These are phyloP conservation scores for Lepilemur septentrionalis DNA, from an alignment of 2,797 vertebrate genomes.

Conservation along the genomic window DNA sequence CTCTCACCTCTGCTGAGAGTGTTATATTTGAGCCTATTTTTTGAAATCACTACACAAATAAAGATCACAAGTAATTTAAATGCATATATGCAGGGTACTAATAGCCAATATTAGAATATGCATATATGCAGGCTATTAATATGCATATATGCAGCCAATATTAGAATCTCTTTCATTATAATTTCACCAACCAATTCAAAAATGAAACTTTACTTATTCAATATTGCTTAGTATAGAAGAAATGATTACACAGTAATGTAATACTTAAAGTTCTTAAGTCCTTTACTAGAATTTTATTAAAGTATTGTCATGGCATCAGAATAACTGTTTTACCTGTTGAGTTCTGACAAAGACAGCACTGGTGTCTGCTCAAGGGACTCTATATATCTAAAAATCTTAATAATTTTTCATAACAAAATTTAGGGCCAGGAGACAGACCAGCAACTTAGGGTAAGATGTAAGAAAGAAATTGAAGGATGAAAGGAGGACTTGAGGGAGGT, in stretches of 20 bases:
- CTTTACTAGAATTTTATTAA: conserved; percentile 37
- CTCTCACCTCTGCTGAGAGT: conserved; percentile 4
- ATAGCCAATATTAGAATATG: conserved; percentile 2
- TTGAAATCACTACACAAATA: conserved; percentile 26
- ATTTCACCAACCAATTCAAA: conserved; percentile 36
- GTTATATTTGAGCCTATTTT: conserved; percentile 21
- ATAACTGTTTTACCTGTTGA: conserved; percentile 52
- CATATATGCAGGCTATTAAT: neutral
- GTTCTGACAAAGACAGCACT: conserved; percentile 61
- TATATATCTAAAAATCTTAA: conserved; percentile 1
- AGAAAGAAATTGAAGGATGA: conserved; percentile 36
- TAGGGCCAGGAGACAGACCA: conserved; percentile 27
- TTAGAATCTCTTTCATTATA: neutral
- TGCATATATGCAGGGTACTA: neutral
- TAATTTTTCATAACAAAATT: conserved; percentile 42
- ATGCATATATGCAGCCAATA: neutral
- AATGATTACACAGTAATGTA: conserved; percentile 17
- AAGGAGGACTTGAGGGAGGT: neutral
- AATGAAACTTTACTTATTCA: conserved; percentile 47
- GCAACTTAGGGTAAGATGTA: conserved; percentile 9
- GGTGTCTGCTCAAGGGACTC: conserved; percentile 23
- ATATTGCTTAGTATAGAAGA: conserved; percentile 29
- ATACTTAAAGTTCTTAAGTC: conserved; percentile 27
- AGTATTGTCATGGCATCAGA: neutral
- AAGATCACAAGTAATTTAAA: conserved; percentile 34